Evolutionary conservation across 2,888 invertebrate genomes (phyloP).

Genomic region (Cheiracanthium punctorium): DNA sequence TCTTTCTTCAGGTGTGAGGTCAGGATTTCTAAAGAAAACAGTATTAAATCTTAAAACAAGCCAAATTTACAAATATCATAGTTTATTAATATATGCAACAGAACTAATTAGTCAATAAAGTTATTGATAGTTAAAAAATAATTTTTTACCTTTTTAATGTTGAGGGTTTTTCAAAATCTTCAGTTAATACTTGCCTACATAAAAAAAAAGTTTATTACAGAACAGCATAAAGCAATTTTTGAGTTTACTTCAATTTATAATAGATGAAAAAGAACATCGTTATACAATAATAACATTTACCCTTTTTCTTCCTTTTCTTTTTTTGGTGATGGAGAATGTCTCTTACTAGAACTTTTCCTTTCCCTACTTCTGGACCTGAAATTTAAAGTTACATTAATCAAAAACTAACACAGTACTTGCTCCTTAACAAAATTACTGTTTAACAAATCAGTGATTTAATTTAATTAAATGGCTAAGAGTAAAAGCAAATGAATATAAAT

Average conservation of each 20-base stretch:
- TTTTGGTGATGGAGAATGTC: slow-evolving; percentile 41
- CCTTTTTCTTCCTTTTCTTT: slow-evolving; percentile 46
- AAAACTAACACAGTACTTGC: no score
- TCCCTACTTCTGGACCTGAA: slow-evolving; percentile 51
- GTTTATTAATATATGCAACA: no score
- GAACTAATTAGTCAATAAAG: no score
- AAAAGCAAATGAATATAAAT: no score
- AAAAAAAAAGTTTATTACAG: not conserved
- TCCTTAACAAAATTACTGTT: no score
- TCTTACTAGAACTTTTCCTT: slow-evolving; percentile 24
- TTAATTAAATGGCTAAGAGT: no score
- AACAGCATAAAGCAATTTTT: no score
- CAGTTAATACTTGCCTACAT: slow-evolving; percentile 27
- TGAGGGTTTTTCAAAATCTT: slow-evolving; percentile 46
- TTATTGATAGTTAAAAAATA: no score
- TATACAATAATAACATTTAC: slow-evolving; percentile 3
- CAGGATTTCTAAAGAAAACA: slow-evolving; percentile 48
- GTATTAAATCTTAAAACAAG: no score
- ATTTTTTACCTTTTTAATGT: slow-evolving; percentile 38
- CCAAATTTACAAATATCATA: no score
- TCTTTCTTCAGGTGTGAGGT: slow-evolving; percentile 86
- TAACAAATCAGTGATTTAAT: no score
- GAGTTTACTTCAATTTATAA: not conserved
- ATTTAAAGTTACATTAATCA: no score
- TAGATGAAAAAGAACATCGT: not conserved